Evolutionary conservation across 2,113 vertebrate genomes (phyloP), one percentile per base, ranked within the genome.

Genomic region (Marmota flaviventris): DNA sequence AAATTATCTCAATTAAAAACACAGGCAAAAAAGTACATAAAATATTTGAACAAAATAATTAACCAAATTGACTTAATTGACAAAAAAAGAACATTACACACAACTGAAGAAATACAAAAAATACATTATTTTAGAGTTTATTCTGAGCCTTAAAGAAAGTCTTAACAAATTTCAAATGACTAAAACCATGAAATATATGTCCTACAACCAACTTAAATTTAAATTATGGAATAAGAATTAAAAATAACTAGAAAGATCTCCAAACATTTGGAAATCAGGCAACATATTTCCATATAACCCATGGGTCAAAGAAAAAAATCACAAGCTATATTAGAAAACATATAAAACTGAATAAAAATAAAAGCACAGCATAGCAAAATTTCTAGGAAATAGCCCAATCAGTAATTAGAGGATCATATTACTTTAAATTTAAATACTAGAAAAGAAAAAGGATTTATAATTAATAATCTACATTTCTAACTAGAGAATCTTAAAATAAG

Each of bases 111-210:
- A 92, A 83, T 87, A 76, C 24, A 65, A 73, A 86, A n/a, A 20
- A 94, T 32, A 51, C 14, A 29, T 56, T 78, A 73, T 73, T 76
- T 78, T 81, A 73, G 72, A 90, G 25, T 69, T 67, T 34, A 91
- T 87, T 72, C 73, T 70, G 77, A 18, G 9, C 1, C n/a, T 72
- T 78, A 77, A 65, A 53, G 29, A 70, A 87, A 88, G 20, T 85
- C 45, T 92, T 53, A 65, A 84, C 24, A 88, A 69, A 92, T 84
- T 84, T 70, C 56, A 18, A 94, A 96, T 72, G 63, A 77, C 34
- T 88, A 29, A 78, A 92, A 92, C 88, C 42, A 20, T 85, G 65
- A 95, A 94, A 45, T 37, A 10, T 83, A 69, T 63, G 51, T 65
- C 56, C 61, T 4, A 12, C 45, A 9, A 72, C 45, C 42, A 91